Percentiles rank a stretch among this genome's conserved stretches.
These are phyloP conservation scores for Micromesistius poutassou DNA, from an alignment of 2,797 vertebrate genomes.

Conservation along the genomic window DNA sequence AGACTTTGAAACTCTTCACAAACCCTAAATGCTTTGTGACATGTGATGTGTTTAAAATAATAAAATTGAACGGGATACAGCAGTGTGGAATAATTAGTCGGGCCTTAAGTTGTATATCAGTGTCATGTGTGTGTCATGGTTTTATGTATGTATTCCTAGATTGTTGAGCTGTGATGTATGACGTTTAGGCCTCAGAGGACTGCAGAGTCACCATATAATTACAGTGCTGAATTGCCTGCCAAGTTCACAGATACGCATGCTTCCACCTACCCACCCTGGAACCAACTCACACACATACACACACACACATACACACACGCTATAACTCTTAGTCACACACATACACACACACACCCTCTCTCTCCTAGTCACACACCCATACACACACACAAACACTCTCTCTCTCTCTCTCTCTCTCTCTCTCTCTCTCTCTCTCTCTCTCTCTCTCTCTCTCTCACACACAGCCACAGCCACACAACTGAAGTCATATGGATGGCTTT, in stretches of 20 bases:
- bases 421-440: no score
- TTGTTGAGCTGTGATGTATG: conserved; percentile 29
- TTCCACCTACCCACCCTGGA: conserved; percentile 11
- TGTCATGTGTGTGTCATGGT: background rate
- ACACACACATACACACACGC: background rate
- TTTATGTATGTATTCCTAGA: conserved; percentile 4
- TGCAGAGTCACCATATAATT: conserved; percentile 54
- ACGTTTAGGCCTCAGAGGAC: conserved; percentile 40
- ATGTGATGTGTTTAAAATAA: background rate
- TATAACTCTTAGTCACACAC: background rate
- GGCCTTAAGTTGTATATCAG: background rate
- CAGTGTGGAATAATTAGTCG: conserved; percentile 1
- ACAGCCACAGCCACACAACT: background rate
- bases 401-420: no score
- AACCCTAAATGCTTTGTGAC: background rate
- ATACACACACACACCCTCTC: background rate
- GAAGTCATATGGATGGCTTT: background rate
- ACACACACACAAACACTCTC: background rate
- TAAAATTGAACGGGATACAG: background rate
- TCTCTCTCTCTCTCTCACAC: background rate
- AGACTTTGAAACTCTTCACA: background rate
- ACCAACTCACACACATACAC: conserved; percentile 11
- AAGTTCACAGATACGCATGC: conserved; percentile 38
- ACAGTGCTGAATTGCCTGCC: conserved; percentile 52
- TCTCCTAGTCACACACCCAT: conserved; percentile 1